Conservation (phyloP, 1,140 invertebrate genomes). For the Drosophila nebulosa region DNA sequence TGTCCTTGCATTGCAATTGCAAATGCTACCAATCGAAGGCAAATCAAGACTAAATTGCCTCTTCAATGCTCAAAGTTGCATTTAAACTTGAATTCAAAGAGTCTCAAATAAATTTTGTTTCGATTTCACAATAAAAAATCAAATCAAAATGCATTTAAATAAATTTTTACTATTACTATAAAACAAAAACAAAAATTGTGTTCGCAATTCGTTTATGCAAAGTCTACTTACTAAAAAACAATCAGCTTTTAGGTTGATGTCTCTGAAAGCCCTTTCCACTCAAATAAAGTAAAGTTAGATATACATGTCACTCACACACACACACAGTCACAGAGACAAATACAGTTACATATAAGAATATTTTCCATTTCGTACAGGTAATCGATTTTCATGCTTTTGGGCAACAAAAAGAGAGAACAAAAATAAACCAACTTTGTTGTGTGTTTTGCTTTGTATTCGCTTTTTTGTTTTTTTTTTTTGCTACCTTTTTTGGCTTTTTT, state of each 20-base stretch:
- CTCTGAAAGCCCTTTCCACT: neutral
- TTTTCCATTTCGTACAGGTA: slow-evolving; percentile 76
- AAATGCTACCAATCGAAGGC: neutral
- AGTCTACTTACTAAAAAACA: slow-evolving; percentile 61
- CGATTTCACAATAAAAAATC: slow-evolving; percentile 14
- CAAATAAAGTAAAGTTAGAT: neutral
- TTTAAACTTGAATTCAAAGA: slow-evolving; percentile 26
- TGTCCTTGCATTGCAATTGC: neutral
- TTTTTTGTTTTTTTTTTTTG: slow-evolving; percentile 28
- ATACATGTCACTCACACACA: neutral
- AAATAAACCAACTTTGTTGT: slow-evolving; percentile 70
- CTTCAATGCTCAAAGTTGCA: slow-evolving; percentile 22
- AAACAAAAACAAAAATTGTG: slow-evolving; percentile 23
- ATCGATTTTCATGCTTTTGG: slow-evolving; percentile 78
- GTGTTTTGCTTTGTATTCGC: slow-evolving; percentile 18
- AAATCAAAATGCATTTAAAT: slow-evolving; percentile 52
- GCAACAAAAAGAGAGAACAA: slow-evolving; percentile 54
- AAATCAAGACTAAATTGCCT: slow-evolving; percentile 28
- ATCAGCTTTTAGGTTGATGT: slow-evolving; percentile 54
- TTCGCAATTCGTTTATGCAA: slow-evolving; percentile 76
- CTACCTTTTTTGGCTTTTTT: slow-evolving; percentile 18
- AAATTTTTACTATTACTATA: neutral
- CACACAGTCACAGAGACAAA: slow-evolving; percentile 23
- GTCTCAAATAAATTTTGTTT: neutral
- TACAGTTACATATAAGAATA: slow-evolving; percentile 22